A percentile compares a stretch with the other conserved stretches of the same genome.
Evolutionary conservation across 2,113 vertebrate genomes (phyloP).

Genomic region (Ondatra zibethicus): DNA sequence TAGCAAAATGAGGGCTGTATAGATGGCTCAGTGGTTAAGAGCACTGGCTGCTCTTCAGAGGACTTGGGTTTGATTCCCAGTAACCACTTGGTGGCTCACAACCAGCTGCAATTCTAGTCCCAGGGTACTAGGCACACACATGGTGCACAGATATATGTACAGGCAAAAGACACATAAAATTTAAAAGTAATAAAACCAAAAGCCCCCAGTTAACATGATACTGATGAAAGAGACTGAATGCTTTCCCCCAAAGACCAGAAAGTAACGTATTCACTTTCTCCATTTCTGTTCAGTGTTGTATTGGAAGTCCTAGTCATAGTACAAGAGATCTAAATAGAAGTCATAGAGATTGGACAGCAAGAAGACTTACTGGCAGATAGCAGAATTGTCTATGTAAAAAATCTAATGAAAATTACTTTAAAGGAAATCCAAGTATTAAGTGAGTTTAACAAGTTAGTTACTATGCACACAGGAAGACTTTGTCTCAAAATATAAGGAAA

Average conservation of each 20-base stretch:
- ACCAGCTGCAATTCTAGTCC: neutral
- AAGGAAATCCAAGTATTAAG: slow-evolving; percentile 3
- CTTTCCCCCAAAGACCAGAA: neutral
- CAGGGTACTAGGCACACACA: neutral
- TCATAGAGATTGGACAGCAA: neutral
- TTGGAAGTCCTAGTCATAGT: neutral
- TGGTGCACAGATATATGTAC: neutral
- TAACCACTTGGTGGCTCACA: neutral
- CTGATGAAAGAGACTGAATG: neutral
- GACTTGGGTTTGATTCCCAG: neutral
- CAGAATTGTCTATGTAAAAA: neutral
- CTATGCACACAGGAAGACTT: neutral
- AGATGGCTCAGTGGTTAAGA: neutral
- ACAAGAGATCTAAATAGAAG: slow-evolving; percentile 11
- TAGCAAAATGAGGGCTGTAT: neutral
- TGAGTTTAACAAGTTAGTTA: slow-evolving; percentile 36
- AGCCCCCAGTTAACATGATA: neutral
- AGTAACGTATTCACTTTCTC: neutral
- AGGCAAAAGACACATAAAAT: neutral
- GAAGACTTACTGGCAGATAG: slow-evolving; percentile 41
- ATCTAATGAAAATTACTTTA: neutral
- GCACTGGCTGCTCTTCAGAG: neutral
- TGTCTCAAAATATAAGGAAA: neutral
- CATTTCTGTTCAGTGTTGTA: neutral
- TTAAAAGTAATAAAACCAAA: neutral